Evolutionary conservation across 2,797 vertebrate genomes (phyloP).

Genomic region (Harpagifer antarcticus): DNA sequence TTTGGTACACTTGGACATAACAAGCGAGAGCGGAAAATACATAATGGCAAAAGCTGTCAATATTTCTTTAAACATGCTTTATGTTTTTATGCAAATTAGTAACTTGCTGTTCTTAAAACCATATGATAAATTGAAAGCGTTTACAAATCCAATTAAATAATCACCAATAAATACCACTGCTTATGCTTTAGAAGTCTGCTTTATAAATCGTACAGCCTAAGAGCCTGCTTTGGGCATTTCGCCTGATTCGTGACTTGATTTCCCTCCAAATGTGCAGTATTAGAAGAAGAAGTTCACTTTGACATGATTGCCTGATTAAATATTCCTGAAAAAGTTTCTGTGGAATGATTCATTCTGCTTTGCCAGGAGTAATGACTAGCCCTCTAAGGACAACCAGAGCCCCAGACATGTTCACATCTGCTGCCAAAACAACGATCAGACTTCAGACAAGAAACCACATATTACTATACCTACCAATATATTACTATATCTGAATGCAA

Average conservation of each 20-base stretch:
- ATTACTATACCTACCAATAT: not conserved
- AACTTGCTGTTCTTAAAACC: not conserved
- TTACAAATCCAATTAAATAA: too few species aligned
- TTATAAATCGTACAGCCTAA: not conserved
- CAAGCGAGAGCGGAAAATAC: not conserved
- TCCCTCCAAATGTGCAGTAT: not conserved
- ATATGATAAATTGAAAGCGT: not conserved
- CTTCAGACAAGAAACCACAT: not conserved
- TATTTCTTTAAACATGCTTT: not conserved
- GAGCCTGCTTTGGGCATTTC: not conserved
- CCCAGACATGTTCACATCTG: not conserved
- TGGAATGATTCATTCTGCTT: not conserved
- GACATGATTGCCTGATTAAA: not conserved
- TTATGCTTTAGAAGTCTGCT: not conserved
- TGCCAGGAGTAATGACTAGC: slow-evolving; percentile 3
- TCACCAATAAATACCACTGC: not conserved
- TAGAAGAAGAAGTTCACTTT: not conserved
- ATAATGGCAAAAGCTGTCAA: not conserved
- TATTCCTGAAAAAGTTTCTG: not conserved
- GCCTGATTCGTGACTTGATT: not conserved
- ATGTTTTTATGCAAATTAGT: not conserved
- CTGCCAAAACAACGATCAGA: not conserved
- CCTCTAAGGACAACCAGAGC: not conserved
- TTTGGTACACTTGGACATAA: not conserved
- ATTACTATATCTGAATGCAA: not conserved